Percentiles rank a stretch among this genome's conserved stretches.
Conservation (phyloP, 2,888 invertebrate species). For the Euproctis similis region DNA sequence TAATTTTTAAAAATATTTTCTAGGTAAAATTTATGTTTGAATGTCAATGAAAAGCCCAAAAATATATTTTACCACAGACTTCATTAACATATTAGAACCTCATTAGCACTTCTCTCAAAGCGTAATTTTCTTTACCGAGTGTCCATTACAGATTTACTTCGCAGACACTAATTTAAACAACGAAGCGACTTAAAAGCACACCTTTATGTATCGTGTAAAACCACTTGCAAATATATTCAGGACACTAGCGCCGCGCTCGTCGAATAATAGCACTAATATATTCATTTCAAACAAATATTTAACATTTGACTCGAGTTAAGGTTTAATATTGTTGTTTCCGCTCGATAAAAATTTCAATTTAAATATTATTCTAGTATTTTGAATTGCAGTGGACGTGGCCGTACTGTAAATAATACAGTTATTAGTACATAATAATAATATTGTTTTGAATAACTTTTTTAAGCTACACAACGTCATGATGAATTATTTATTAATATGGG, state of each 20-base stretch:
- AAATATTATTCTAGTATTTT: conserved; percentile 55
- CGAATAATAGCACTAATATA: conserved; percentile 50
- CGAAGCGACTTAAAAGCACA: conserved; percentile 51
- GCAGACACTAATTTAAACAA: conserved; percentile 47
- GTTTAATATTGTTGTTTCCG: conserved; percentile 23
- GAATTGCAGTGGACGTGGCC: conserved; percentile 45
- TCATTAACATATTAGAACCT: conserved; percentile 11
- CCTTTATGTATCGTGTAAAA: conserved; percentile 51
- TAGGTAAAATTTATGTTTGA: too few species aligned
- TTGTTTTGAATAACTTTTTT: too few species aligned
- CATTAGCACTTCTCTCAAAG: conserved; percentile 10
- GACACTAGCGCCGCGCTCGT: conserved; percentile 54
- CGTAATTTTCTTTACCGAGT: conserved; percentile 10
- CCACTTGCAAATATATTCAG: conserved; percentile 67
- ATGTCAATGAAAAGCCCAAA: too few species aligned
- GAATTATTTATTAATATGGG: too few species aligned
- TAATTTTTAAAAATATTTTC: too few species aligned
- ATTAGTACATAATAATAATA: too few species aligned
- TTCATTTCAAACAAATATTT: too few species aligned
- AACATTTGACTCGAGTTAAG: conserved; percentile 21
- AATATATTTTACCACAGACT: conserved; percentile 8
- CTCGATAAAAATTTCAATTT: conserved; percentile 45
- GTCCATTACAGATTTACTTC: conserved; percentile 28
- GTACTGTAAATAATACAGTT: too few species aligned
- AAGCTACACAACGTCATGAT: too few species aligned